A percentile compares a stretch with the other conserved stretches of the same genome.
Evolutionary conservation across 2,797 vertebrate genomes (phyloP).

Genomic region (Amphiprion clarkii): DNA sequence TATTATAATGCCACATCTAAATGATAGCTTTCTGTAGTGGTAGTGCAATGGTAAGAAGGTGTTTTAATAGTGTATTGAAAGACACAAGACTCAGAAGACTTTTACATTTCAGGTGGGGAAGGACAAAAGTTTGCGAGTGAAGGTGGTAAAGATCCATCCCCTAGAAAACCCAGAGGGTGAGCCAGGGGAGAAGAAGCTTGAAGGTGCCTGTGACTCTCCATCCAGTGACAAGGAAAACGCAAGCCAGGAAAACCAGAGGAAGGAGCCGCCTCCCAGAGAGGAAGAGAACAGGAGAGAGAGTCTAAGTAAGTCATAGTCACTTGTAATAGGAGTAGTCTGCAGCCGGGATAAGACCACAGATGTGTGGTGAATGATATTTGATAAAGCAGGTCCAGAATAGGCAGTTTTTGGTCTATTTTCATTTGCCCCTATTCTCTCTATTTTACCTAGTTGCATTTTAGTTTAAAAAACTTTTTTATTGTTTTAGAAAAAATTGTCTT

Average conservation of each 20-base stretch:
- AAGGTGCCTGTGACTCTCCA: conserved; percentile 95
- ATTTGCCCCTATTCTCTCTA: not conserved
- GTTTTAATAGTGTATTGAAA: not conserved
- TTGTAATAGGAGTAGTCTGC: not conserved
- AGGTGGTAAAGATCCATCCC: conserved; percentile 92
- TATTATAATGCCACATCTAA: not conserved
- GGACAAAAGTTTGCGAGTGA: conserved; percentile 91
- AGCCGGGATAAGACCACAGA: not conserved
- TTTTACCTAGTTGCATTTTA: not conserved
- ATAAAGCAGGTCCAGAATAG: not conserved
- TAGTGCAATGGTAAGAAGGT: not conserved
- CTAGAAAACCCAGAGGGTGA: conserved; percentile 90
- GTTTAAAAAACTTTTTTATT: not conserved
- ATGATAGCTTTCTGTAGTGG: not conserved
- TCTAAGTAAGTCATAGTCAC: conserved; percentile 86
- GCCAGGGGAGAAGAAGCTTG: conserved; percentile 91
- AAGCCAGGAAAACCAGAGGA: conserved; percentile 92
- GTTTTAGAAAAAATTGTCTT: not conserved
- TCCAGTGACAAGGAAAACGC: conserved; percentile 99
- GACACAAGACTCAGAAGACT: not conserved
- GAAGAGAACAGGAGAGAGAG: conserved; percentile 93
- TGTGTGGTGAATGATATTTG: not conserved
- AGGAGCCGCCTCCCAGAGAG: conserved; percentile 88
- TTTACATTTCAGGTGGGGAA: conserved; percentile 89
- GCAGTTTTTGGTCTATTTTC: not conserved